Conservation (phyloP, 2,888 invertebrate species). For the Erebia aethiops region DNA sequence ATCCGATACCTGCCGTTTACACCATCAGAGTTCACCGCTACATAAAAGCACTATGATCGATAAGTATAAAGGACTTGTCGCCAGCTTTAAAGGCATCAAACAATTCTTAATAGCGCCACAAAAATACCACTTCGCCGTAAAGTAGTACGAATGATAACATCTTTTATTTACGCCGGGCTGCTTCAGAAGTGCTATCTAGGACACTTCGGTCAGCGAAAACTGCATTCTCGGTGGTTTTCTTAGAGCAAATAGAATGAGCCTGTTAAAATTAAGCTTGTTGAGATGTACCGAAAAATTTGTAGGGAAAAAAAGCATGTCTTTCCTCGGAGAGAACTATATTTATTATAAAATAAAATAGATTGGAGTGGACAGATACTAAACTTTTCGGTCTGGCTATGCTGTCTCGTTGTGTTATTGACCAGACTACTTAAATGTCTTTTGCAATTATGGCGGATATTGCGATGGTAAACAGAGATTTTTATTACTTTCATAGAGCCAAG, state of each 20-base stretch:
- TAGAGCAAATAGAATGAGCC: constrained; percentile 46
- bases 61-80: no score
- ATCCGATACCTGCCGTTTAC: no score
- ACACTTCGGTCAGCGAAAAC: constrained; percentile 39
- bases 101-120: not conserved
- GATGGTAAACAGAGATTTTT: constrained; percentile 7
- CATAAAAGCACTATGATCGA: no score
- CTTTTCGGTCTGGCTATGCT: not conserved
- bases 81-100: not conserved
- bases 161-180: constrained; percentile 20
- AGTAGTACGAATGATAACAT: constrained; percentile 18
- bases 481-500: not conserved
- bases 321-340: no score
- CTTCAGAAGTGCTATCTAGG: constrained; percentile 32
- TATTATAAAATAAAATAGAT: not conserved
- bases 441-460: constrained; percentile 9
- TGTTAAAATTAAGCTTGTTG: constrained; percentile 31
- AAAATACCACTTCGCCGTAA: constrained; percentile 15
- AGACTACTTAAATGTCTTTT: constrained; percentile 6
- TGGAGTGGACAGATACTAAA: not conserved
- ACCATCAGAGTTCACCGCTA: no score
- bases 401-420: not conserved
- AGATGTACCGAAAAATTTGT: not conserved
- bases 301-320: no score
- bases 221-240: constrained; percentile 43